Evolutionary conservation across 2,888 invertebrate species (phyloP), one percentile per base, ranked within the genome.

Genomic region (Nycteola revayana): DNA sequence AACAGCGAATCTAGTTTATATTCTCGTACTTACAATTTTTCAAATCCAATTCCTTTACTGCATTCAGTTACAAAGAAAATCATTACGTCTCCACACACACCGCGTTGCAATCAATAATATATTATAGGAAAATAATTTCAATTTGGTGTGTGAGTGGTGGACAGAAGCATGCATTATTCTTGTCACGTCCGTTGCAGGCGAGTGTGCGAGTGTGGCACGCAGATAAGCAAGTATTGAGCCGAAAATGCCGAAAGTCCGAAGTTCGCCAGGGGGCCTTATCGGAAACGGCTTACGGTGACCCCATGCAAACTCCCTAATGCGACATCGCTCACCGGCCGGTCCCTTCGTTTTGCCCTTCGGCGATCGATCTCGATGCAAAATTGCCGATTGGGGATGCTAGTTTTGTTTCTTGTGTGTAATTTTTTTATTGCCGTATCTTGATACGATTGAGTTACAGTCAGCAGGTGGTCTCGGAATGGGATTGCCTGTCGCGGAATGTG

Each of bases 261-360:
- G 56, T 58, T 48, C 37, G 51, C 39, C 62, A 50, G 74, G 79
- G 82, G 82, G 83, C 71, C 86, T 89, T 89, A 89, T 89, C 89
- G 88, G 83, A 89, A 87, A 88, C 84, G 88, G 89, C 89, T 89
- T 89, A 88, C 79, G 77, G 76, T 80, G 81, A 80, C 86, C 85
- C 84, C 85, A 79, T 76, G 83, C 78, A 82, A 81, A 79, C 86
- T 83, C 85, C 86, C 85, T 75, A 75, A 79, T 75, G 85, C 80
- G 84, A 85, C 87, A 79, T 80, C 71, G 77, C 71, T 75, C 75
- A 72, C 75, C 63, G 65, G 62, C 60, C 63, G 21, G 21, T 21
- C 54, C 61, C 60, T 55, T 44, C 55, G 44, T 51, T 30, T 42
- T 41, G 58, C 71, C 71, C 73, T 66, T 64, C 65, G 66, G 55